Evolutionary conservation across 2,888 invertebrate species (phyloP), one percentile per base, ranked within the genome.

Genomic region (Noctua janthe): DNA sequence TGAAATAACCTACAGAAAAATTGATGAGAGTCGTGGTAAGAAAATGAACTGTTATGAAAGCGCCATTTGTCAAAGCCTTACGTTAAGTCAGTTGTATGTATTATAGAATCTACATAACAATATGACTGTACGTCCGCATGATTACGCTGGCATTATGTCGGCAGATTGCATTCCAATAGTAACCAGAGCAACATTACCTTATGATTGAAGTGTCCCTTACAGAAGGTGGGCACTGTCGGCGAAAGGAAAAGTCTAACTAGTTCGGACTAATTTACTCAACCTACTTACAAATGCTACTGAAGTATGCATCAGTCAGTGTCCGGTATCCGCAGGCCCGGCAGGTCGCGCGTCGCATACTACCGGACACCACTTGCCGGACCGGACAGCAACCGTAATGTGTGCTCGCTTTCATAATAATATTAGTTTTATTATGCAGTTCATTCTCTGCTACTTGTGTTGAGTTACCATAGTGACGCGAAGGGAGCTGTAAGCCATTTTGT

Each of bases 361-460:
- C 56, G 39, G 59, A 81, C 69, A 70, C 20, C 7, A 29, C 69
- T 56, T 23, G 43, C 51, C 47, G 62, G 15, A 29, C 29, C 29
- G 62, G 62, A 62, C 62, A 15, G 29, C 29, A 7, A 15, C 29
- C 29, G 62, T 62, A 62, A 62, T 62, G 29, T 62, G 23, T 29
- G 47, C 74, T 56, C 11, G 51, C 59, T 43, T 20, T 23, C 23
- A 59, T 59, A 35, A 82, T 49, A 13, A n/a, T 59, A 51, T 54
- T 67, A 76, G 23, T 62, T 62, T 59, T 56, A 64, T 67, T 49
- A 47, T 54, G 43, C 69, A 69, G 74, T 56, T 74, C 39, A 51
- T 62, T 72, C 13, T 81, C n/a, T 54, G 20, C 7, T 6, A 56
- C 59, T 15, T 56, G 35, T 35, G n/a, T 29, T 51, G 47, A 39